phyloP scores from a whole-genome alignment of 2,797 vertebrate genomes.

The Dendrocincla fuliginosa region DNA sequence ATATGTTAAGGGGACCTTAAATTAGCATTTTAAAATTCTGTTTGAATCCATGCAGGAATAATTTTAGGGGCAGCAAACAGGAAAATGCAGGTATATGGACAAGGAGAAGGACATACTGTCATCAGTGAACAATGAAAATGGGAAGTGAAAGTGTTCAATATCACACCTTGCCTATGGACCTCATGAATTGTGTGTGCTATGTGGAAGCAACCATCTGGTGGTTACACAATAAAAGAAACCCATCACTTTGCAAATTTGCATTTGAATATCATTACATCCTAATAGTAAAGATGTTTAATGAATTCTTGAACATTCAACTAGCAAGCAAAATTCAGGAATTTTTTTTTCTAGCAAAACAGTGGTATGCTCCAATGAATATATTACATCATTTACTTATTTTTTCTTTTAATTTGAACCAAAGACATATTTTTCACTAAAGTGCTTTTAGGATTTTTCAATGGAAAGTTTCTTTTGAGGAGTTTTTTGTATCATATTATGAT shows the following conservation, averaged over 20 bases:
- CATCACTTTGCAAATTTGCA: neutral
- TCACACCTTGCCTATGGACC: neutral
- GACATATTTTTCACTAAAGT: neutral
- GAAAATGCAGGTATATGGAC: neutral
- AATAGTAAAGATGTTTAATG: neutral
- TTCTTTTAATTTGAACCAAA: neutral
- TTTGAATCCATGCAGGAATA: neutral
- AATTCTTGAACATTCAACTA: neutral
- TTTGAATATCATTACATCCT: neutral
- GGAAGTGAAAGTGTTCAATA: neutral
- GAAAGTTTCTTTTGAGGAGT: neutral
- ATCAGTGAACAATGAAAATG: neutral
- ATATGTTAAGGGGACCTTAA: neutral
- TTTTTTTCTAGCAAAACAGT: neutral
- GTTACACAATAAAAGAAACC: neutral
- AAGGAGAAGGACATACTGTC: neutral
- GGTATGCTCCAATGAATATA: neutral
- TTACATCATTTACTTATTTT: neutral
- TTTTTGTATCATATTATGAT: neutral
- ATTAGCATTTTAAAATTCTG: neutral
- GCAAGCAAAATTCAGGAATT: neutral
- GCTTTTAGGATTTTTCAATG: neutral
- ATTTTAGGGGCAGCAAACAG: neutral
- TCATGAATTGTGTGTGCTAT: neutral
- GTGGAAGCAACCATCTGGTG: neutral